Percentiles rank a stretch among this genome's conserved stretches.
These are phyloP conservation scores for Ctenomys sociabilis DNA, from an alignment of 2,113 vertebrate species.

Conservation along the genomic window DNA sequence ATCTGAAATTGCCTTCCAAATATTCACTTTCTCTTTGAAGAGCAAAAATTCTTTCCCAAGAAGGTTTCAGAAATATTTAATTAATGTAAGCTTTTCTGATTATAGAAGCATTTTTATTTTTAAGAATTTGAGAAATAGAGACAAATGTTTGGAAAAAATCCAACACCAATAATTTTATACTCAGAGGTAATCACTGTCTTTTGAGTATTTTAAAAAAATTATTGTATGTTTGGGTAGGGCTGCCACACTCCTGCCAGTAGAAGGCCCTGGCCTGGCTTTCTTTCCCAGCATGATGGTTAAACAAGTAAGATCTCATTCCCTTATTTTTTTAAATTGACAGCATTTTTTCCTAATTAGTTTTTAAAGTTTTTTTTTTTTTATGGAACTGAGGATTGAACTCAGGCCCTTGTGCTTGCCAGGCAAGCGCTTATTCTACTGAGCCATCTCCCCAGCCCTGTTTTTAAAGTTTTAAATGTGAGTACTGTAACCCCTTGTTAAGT, in stretches of 20 bases:
- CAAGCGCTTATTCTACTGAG: too few relatives aligned
- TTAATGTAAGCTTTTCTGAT: constrained; percentile 41
- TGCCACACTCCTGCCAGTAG: too few relatives aligned
- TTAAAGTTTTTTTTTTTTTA: not conserved
- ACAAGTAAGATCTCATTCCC: not conserved
- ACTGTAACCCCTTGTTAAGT: not conserved
- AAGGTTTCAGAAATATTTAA: not conserved
- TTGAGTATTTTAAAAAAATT: not conserved
- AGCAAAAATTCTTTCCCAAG: not conserved
- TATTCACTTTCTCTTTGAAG: constrained; percentile 13
- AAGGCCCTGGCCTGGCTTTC: not conserved
- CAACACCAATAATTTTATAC: not conserved
- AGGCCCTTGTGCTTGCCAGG: too few relatives aligned
- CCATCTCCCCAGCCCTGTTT: too few relatives aligned
- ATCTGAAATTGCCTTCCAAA: not conserved
- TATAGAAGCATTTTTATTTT: constrained; percentile 22
- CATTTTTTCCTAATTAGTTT: not conserved
- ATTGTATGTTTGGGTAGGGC: not conserved
- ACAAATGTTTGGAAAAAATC: not conserved
- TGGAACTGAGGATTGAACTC: too few relatives aligned
- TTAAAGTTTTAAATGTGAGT: not conserved
- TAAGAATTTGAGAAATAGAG: constrained; percentile 37
- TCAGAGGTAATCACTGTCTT: not conserved
- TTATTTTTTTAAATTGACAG: constrained; percentile 5
- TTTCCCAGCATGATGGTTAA: not conserved